A percentile compares a stretch with the other conserved stretches of the same genome.
Evolutionary conservation across 2,113 vertebrate genomes (phyloP).

Genomic region (Alligator sinensis): DNA sequence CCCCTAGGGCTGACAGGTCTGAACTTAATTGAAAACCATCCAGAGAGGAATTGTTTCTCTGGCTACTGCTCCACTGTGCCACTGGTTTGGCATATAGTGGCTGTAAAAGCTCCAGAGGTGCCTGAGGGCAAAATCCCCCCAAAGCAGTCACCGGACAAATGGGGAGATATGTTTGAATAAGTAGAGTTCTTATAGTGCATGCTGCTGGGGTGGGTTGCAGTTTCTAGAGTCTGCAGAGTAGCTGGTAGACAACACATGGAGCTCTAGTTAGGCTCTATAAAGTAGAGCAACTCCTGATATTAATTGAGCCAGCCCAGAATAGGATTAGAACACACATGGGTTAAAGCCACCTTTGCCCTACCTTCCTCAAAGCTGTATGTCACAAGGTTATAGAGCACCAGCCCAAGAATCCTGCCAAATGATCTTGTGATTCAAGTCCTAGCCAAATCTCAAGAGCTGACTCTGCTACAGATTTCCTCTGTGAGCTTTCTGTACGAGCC

Average conservation of each 20-base stretch:
- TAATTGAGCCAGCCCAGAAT: neutral
- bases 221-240: neutral
- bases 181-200: neutral
- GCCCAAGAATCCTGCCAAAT: neutral
- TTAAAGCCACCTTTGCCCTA: neutral
- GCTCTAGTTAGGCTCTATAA: neutral
- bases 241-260: neutral
- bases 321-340: neutral
- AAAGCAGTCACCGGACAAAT: fast-evolving
- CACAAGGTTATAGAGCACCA: neutral
- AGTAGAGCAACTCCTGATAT: neutral
- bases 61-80: neutral
- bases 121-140: neutral
- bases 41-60: fast-evolving
- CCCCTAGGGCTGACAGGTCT: neutral
- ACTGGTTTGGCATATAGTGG: fast-evolving
- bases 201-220: no score
- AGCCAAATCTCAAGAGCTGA: neutral
- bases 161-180: neutral
- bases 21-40: neutral
- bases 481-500: neutral
- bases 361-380: neutral
- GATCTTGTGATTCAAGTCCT: neutral
- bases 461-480: neutral
- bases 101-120: no score